These are phyloP conservation scores for Synanthedon vespiformis DNA, from an alignment of 2,888 invertebrate genomes.

Conservation along the genomic window DNA sequence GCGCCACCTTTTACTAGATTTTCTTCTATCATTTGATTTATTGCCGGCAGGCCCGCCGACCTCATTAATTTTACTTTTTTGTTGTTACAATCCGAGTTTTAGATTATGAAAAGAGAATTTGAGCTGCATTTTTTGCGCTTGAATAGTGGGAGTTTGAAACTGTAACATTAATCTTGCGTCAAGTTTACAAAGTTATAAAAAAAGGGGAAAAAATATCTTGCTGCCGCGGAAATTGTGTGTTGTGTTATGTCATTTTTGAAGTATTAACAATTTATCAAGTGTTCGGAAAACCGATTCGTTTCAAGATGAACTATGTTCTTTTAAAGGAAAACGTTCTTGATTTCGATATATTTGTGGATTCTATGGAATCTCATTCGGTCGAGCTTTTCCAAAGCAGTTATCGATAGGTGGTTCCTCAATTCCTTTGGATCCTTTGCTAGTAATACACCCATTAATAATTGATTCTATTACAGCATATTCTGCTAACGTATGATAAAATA, in stretches of 20 bases:
- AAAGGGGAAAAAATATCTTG: not conserved
- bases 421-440: too few relatives aligned
- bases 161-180: not conserved
- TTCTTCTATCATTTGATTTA: slow-evolving; percentile 7
- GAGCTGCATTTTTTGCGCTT: not conserved
- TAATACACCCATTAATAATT: too few relatives aligned
- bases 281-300: too few relatives aligned
- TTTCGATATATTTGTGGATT: too few relatives aligned
- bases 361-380: too few relatives aligned
- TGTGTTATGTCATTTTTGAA: not conserved
- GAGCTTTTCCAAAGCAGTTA: too few relatives aligned
- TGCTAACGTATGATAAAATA: too few relatives aligned
- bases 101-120: not conserved
- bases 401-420: too few relatives aligned
- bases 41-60: slow-evolving; percentile 3
- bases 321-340: too few relatives aligned
- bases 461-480: too few relatives aligned
- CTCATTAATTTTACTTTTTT: slow-evolving; percentile 9
- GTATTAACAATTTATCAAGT: too few relatives aligned
- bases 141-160: not conserved
- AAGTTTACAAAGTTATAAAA: not conserved
- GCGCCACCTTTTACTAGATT: slow-evolving; percentile 1
- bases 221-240: not conserved
- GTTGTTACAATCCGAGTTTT: slow-evolving; percentile 3
- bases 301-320: too few relatives aligned